Conservation (phyloP, 2,797 vertebrate species). For the Pristis pectinata region DNA sequence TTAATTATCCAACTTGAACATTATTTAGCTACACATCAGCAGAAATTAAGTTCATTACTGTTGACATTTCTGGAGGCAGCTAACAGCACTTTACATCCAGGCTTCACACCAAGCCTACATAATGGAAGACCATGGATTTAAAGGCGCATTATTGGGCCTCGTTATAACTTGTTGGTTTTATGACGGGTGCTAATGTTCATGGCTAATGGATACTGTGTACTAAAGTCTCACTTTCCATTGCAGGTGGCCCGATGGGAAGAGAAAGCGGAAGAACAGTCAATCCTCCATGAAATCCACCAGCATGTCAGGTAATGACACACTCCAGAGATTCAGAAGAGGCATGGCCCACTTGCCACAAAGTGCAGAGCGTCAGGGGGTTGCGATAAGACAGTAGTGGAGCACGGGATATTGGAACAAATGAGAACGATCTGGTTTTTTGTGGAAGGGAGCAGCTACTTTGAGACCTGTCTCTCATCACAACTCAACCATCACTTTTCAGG, state of each 20-base stretch:
- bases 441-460: background rate
- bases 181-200: background rate
- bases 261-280: conserved; percentile 98
- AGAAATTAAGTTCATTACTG: too few species aligned
- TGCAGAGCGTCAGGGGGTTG: background rate
- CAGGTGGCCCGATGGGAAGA: conserved; percentile 98
- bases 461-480: background rate
- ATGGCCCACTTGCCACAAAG: background rate
- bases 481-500: background rate
- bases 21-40: too few species aligned
- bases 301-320: conserved; percentile 76
- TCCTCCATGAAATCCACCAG: conserved; percentile 89
- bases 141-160: too few species aligned
- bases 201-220: background rate
- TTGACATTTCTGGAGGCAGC: too few species aligned
- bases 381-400: background rate
- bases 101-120: background rate
- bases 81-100: background rate
- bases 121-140: background rate
- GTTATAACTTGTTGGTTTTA: background rate
- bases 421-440: background rate
- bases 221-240: background rate
- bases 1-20: too few species aligned
- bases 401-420: background rate
- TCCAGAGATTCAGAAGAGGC: background rate